phyloP scores from a whole-genome alignment of 2,113 vertebrate genomes.

The Corapipo altera region DNA sequence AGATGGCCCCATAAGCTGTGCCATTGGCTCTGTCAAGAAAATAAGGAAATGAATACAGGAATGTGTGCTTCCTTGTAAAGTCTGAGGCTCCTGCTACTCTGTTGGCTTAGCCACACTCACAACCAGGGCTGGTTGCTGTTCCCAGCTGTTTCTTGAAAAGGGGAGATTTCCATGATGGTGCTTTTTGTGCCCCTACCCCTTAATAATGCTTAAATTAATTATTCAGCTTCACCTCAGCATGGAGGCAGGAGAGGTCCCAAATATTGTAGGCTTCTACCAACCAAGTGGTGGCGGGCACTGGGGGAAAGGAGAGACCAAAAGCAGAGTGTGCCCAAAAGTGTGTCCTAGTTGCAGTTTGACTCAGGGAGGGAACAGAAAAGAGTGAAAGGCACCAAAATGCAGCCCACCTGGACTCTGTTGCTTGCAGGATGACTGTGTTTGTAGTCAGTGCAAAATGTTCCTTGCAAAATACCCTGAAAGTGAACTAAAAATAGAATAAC shows the following conservation, averaged over 20 bases:
- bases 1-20: neutral
- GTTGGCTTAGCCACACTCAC: neutral
- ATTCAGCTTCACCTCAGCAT: neutral
- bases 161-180: neutral
- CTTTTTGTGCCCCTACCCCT: neutral
- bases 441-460: neutral
- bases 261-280: rapidly evolving
- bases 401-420: neutral
- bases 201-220: neutral
- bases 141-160: neutral
- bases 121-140: neutral
- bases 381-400: neutral
- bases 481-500: neutral
- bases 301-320: neutral
- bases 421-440: neutral
- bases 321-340: neutral
- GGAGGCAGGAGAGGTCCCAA: neutral
- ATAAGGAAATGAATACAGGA: neutral
- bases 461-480: neutral
- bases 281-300: neutral
- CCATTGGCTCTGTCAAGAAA: neutral
- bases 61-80: neutral
- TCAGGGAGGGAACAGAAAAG: neutral
- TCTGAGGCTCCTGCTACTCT: neutral
- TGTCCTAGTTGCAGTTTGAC: too few relatives aligned